phyloP scores from a whole-genome alignment of 2,797 vertebrate species.

The Tauraco hartlaubi region DNA sequence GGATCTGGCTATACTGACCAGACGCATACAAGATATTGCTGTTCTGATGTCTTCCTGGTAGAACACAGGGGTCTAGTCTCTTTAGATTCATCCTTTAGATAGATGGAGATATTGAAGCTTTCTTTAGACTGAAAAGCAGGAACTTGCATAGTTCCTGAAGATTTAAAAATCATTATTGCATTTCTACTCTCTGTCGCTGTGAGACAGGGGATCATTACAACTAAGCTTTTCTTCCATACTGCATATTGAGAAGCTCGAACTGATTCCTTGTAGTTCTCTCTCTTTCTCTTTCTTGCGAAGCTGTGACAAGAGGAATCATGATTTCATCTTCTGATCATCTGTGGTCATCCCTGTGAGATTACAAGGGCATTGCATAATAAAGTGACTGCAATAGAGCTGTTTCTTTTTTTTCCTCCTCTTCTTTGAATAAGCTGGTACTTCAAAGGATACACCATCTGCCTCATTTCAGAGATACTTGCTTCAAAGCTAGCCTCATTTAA shows the following conservation, averaged over 20 bases:
- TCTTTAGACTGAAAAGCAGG: background rate
- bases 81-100: background rate
- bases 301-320: slow-evolving; percentile 25
- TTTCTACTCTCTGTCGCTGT: background rate
- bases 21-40: background rate
- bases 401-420: slow-evolving; percentile 21
- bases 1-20: background rate
- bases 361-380: slow-evolving; percentile 64
- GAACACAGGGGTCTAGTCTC: background rate
- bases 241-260: slow-evolving; percentile 13
- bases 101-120: background rate
- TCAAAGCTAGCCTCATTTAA: slow-evolving; percentile 74
- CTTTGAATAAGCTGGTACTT: slow-evolving; percentile 76
- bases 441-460: slow-evolving; percentile 73
- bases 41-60: background rate
- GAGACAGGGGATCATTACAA: background rate
- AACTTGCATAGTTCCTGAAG: background rate
- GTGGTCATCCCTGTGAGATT: slow-evolving; percentile 57
- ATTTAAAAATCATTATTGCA: background rate
- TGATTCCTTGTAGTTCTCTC: slow-evolving; percentile 16
- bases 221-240: background rate
- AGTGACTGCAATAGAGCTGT: slow-evolving; percentile 52
- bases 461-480: slow-evolving; percentile 75
- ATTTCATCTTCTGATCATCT: slow-evolving; percentile 72
- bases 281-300: slow-evolving; percentile 17